Evolutionary conservation across 2,113 vertebrate genomes (phyloP), one percentile per base, ranked within the genome.

Genomic region (Labeo rohita): DNA sequence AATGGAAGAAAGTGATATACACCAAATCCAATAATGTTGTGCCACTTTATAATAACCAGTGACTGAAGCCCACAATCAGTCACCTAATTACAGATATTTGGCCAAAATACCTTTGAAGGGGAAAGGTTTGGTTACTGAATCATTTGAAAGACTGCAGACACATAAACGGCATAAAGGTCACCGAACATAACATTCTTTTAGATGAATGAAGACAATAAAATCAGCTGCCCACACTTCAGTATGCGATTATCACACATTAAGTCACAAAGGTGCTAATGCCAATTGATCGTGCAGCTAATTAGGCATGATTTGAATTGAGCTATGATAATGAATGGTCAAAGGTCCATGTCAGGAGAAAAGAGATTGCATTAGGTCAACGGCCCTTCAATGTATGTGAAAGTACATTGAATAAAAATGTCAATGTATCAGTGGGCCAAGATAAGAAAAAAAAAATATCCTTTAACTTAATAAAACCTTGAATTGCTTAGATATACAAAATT

Each of bases 261-360:
- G 88, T 66, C 45, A 74, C 56, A 87, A 79, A 90, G 90, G 90
- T 90, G 90, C 92, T 91, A 90, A 90, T 90, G 88, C 87, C 88
- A 93, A 93, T 90, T 92, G 89, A 92, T 95, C 77, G 76, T 86
- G 86, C 39, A 85, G 86, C 18, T 85, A 89, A 92, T 93, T 92
- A 93, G 93, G 88, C 91, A 91, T 77, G 78, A 88, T 92, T 84
- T 91, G 92, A 94, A 92, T 93, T 90, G 91, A 76, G 87, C 90
- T 87, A 90, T 92, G 91, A 88, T 93, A 94, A 94, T 89, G 90
- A 85, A 87, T 92, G 93, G 91, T 92, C 91, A 87, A 84, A 43
- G 91, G 90, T 91, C 85, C 23, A 88, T 90, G 89, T 89, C 45
- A 90, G 83, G 90, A 85, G 7, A 84, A 50, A 61, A 63, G n/a